A percentile compares a stretch with the other conserved stretches of the same genome.
Evolutionary conservation across 2,113 vertebrate species (phyloP).

Genomic region (Myrmecophaga tridactyla): DNA sequence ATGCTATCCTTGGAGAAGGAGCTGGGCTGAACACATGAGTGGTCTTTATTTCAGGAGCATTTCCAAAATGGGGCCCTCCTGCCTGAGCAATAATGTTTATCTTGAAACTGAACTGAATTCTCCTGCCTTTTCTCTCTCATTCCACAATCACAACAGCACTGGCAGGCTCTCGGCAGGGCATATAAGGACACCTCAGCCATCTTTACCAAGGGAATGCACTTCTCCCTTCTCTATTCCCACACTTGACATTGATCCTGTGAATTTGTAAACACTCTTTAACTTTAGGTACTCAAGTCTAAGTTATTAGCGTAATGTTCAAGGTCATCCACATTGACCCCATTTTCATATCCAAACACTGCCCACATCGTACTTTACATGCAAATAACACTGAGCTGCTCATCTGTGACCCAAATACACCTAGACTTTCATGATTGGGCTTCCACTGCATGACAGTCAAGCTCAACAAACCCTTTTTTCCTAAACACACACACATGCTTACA

Average conservation of each 20-base stretch:
- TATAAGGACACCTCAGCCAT: slow-evolving; percentile 21
- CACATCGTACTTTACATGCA: not conserved
- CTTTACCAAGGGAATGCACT: not conserved
- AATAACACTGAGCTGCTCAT: not conserved
- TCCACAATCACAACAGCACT: not conserved
- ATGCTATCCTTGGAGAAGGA: not conserved
- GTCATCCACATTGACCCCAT: not conserved
- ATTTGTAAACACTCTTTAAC: not conserved
- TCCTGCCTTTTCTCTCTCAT: not conserved
- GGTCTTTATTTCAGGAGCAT: not conserved
- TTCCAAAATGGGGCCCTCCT: not conserved
- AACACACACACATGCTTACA: not conserved
- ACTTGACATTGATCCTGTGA: not conserved
- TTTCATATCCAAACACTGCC: not conserved
- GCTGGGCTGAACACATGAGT: not conserved
- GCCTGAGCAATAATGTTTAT: slow-evolving; percentile 37
- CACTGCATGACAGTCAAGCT: not conserved
- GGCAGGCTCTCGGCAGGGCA: not conserved
- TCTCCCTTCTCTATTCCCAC: not conserved
- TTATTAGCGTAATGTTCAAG: not conserved
- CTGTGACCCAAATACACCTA: not conserved
- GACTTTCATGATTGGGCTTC: not conserved
- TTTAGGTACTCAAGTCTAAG: not conserved
- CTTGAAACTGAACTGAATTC: slow-evolving; percentile 48
- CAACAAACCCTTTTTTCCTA: not conserved